A percentile compares a stretch with the other conserved stretches of the same genome.
phyloP scores from a whole-genome alignment of 2,113 vertebrate species.

The Mesocricetus auratus region DNA sequence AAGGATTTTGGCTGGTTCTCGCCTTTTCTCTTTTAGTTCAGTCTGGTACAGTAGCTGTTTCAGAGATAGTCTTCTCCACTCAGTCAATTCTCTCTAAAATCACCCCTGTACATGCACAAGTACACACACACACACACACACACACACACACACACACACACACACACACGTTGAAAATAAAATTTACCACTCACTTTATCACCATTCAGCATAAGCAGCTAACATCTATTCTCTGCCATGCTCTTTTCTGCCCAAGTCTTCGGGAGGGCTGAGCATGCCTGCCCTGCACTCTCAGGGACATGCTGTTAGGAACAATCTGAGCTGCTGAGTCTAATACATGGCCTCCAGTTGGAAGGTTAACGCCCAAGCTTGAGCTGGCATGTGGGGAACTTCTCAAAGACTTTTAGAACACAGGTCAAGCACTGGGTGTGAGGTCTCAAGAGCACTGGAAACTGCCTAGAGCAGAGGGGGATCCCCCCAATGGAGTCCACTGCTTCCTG shows the following conservation, averaged over 20 bases:
- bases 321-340: neutral
- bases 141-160: neutral
- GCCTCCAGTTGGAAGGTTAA: neutral
- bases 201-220: too few relatives aligned
- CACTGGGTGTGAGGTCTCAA: fast-evolving
- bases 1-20: neutral
- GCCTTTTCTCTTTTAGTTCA: neutral
- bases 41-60: neutral
- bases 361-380: neutral
- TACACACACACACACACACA: neutral
- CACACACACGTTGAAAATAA: neutral
- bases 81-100: neutral
- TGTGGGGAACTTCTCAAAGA: neutral
- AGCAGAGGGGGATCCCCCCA: too few relatives aligned
- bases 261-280: neutral
- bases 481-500: neutral
- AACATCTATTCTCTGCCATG: too few relatives aligned
- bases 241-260: neutral
- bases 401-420: neutral
- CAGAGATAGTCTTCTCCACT: neutral
- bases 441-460: fast-evolving
- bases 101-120: neutral
- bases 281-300: neutral
- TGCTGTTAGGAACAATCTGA: fast-evolving
- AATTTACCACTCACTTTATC: neutral